phyloP scores from a whole-genome alignment of 2,888 invertebrate species.

The Drosophila stalkeri region DNA sequence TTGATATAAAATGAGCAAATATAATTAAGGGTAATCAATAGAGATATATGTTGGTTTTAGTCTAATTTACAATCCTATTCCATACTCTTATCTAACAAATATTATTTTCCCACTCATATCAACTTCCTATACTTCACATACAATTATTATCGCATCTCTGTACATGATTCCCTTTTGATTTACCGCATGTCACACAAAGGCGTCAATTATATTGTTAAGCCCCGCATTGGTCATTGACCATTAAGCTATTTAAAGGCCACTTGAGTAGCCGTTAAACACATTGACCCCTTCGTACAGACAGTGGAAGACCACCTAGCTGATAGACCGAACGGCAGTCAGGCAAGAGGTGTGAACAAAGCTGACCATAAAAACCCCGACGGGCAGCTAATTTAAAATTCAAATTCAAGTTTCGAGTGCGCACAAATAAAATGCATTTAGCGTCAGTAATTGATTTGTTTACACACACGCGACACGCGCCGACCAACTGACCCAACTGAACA shows the following conservation, averaged over 20 bases:
- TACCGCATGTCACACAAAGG: conserved; percentile 34
- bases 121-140: conserved; percentile 11
- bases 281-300: conserved; percentile 55
- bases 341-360: conserved; percentile 61
- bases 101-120: background rate
- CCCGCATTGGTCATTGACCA: conserved; percentile 27
- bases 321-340: background rate
- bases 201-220: conserved; percentile 40
- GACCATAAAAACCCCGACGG: conserved; percentile 51
- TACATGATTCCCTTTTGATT: conserved; percentile 13
- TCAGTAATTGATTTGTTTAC: conserved; percentile 79
- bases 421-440: conserved; percentile 69
- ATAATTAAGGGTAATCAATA: background rate
- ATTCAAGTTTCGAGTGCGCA: conserved; percentile 53
- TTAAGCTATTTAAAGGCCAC: conserved; percentile 57
- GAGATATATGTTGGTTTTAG: no score
- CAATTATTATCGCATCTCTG: background rate
- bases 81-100: background rate
- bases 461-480: conserved; percentile 69
- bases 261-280: conserved; percentile 63
- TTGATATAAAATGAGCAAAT: background rate
- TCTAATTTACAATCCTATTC: background rate
- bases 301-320: conserved; percentile 10
- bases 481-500: conserved; percentile 64
- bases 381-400: conserved; percentile 75